Percentiles rank a stretch among this genome's conserved stretches.
Evolutionary conservation across 2,888 invertebrate genomes (phyloP).

Genomic region (Melolontha melolontha): DNA sequence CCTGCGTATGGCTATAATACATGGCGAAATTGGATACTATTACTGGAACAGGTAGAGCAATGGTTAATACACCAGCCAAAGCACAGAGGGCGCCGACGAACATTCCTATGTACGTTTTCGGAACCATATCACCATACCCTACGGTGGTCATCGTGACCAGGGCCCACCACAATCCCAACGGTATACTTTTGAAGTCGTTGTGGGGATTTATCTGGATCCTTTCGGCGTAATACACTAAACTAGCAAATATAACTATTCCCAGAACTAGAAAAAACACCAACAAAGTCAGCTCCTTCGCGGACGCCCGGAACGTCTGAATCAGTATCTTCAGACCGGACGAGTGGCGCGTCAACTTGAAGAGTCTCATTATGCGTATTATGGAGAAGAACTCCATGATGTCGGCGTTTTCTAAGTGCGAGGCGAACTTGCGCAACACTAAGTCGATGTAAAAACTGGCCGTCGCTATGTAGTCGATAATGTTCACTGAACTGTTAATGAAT

Average conservation of each 20-base stretch:
- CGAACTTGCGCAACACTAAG: conserved; percentile 88
- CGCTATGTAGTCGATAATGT: conserved; percentile 99
- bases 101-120: conserved; percentile 98
- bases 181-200: conserved; percentile 98
- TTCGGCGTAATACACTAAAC: conserved; percentile 98
- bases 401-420: conserved; percentile 92
- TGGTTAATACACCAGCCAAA: conserved; percentile 97
- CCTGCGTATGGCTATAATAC: conserved; percentile 92
- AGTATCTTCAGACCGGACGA: conserved; percentile 98
- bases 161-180: conserved; percentile 98
- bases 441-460: conserved; percentile 99
- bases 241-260: conserved; percentile 98
- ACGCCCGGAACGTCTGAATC: conserved; percentile 97
- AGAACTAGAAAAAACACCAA: conserved; percentile 97
- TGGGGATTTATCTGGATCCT: conserved; percentile 90
- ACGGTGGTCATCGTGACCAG: conserved; percentile 99
- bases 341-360: conserved; percentile 96
- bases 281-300: conserved; percentile 95
- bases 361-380: conserved; percentile 96
- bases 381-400: conserved; percentile 98
- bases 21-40: conserved; percentile 99
- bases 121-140: conserved; percentile 98
- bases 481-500: conserved; percentile 94
- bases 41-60: conserved; percentile 98
- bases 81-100: conserved; percentile 98